Percentiles rank a stretch among this genome's conserved stretches.
Evolutionary conservation across 2,797 vertebrate species (phyloP).

Genomic region (Cirrhinus mrigala): DNA sequence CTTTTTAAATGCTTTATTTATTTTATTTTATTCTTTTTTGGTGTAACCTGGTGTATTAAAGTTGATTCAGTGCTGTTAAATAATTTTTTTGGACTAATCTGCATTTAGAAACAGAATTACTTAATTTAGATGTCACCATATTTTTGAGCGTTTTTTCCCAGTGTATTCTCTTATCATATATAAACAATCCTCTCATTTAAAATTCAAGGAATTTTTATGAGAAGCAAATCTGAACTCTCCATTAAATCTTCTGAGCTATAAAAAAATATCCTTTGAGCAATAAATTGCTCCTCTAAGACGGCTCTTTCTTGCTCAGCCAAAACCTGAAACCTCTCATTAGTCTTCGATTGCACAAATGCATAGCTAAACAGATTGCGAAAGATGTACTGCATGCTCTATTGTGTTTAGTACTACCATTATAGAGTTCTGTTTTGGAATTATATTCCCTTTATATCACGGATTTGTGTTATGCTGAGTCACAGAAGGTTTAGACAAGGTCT

Average conservation of each 20-base stretch:
- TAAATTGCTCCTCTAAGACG: background rate
- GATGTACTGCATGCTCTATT: background rate
- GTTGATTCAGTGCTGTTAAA: background rate
- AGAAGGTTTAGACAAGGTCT: conserved; percentile 26
- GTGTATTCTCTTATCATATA: background rate
- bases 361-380: conserved; percentile 24
- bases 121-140: background rate
- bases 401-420: conserved; percentile 7
- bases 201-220: background rate
- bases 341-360: conserved; percentile 25
- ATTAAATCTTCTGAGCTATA: background rate
- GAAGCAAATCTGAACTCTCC: background rate
- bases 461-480: conserved; percentile 38
- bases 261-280: background rate
- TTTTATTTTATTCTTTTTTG: too few relatives aligned
- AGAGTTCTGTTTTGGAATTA: background rate
- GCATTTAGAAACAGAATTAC: background rate
- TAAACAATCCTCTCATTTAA: background rate
- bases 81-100: background rate
- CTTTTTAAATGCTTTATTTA: too few relatives aligned
- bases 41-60: background rate
- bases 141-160: background rate
- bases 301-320: conserved; percentile 48
- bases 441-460: background rate
- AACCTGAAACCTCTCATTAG: conserved; percentile 53